Conservation (phyloP, 1,140 invertebrate species). For the Dolichoris vasculosae region DNA sequence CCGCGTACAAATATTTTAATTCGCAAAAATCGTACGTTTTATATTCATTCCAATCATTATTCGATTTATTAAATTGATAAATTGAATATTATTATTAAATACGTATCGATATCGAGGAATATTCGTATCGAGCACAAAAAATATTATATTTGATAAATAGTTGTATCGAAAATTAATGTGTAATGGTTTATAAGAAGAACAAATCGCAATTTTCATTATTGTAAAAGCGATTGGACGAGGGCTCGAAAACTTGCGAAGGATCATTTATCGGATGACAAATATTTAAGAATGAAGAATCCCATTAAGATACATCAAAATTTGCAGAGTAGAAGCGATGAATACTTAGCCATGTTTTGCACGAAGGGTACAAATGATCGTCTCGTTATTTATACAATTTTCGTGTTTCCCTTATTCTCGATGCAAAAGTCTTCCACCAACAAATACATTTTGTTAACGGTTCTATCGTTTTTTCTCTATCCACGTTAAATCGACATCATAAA, state of each 20-base stretch:
- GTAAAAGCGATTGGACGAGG: conserved; percentile 4
- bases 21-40: too few species aligned
- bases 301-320: conserved; percentile 41
- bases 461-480: background rate
- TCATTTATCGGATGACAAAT: conserved; percentile 38
- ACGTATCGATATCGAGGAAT: too few species aligned
- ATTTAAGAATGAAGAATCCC: conserved; percentile 12
- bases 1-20: too few species aligned
- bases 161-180: too few species aligned
- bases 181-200: too few species aligned
- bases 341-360: background rate
- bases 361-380: conserved; percentile 45
- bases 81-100: too few species aligned
- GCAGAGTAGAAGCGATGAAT: conserved; percentile 47
- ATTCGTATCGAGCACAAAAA: too few species aligned
- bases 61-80: too few species aligned
- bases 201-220: conserved; percentile 13
- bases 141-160: too few species aligned
- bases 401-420: background rate
- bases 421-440: background rate
- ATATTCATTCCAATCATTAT: too few species aligned
- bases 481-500: conserved; percentile 33
- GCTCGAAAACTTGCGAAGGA: background rate
- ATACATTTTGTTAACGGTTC: conserved; percentile 8
- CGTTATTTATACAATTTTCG: conserved; percentile 30